Conservation (phyloP, 2,888 invertebrate genomes). For the Latrodectus elegans region DNA sequence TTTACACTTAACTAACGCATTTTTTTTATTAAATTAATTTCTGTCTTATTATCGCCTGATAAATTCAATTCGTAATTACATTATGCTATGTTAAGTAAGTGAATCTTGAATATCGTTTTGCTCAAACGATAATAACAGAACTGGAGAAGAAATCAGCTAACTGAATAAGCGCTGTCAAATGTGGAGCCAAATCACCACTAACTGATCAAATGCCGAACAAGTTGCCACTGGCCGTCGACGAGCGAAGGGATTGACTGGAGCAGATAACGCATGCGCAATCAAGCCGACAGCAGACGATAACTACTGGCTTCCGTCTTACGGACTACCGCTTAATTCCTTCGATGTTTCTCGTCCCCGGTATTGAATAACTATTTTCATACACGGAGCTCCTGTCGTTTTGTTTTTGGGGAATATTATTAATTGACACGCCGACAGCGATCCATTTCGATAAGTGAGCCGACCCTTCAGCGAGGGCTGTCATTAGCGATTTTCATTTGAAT, state of each 20-base stretch:
- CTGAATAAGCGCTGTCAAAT: conserved; percentile 23
- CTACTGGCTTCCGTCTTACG: conserved; percentile 37
- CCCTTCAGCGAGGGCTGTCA: background rate
- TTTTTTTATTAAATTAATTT: background rate
- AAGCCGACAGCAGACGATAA: conserved; percentile 24
- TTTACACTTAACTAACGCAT: too few species aligned
- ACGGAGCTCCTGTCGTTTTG: background rate
- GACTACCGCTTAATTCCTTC: background rate
- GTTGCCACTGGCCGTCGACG: conserved; percentile 19
- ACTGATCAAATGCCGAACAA: background rate
- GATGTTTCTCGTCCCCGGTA: background rate
- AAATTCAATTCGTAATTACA: conserved; percentile 3
- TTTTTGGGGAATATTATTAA: background rate
- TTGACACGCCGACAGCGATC: background rate
- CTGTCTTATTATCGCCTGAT: background rate
- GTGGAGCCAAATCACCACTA: conserved; percentile 26
- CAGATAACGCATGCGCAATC: conserved; percentile 5
- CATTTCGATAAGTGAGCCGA: background rate
- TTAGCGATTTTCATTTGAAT: background rate
- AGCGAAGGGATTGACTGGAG: conserved; percentile 13
- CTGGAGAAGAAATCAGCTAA: conserved; percentile 1
- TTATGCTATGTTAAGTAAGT: background rate
- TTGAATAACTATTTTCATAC: background rate
- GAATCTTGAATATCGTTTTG: background rate
- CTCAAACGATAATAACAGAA: background rate